phyloP scores from a whole-genome alignment of 2,797 vertebrate species.

The Phalloptychus januarius region DNA sequence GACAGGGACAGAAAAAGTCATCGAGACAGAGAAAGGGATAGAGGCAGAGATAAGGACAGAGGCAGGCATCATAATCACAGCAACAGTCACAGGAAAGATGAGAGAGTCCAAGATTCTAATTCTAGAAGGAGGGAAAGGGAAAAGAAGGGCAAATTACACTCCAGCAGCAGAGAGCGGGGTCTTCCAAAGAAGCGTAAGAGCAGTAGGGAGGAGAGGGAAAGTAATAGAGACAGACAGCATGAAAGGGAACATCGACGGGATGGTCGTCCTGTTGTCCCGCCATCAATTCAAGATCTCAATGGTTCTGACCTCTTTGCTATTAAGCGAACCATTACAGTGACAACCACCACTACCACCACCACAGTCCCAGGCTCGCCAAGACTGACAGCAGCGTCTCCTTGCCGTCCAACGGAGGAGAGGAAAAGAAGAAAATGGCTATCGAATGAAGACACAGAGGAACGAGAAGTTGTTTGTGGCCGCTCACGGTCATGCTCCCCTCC shows the following conservation, averaged over 20 bases:
- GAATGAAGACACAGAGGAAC: conserved; percentile 58
- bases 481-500: conserved; percentile 73
- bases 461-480: conserved; percentile 57
- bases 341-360: conserved; percentile 82
- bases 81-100: conserved; percentile 74
- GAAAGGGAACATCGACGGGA: conserved; percentile 78
- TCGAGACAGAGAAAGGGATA: conserved; percentile 59
- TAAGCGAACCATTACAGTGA: conserved; percentile 94
- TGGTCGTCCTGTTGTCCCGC: conserved; percentile 87
- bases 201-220: conserved; percentile 74
- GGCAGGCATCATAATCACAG: conserved; percentile 67
- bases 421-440: conserved; percentile 79
- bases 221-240: conserved; percentile 69
- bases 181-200: conserved; percentile 75
- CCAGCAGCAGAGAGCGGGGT: conserved; percentile 68
- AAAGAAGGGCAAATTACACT: conserved; percentile 58
- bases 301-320: conserved; percentile 92
- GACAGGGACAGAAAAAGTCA: conserved; percentile 51
- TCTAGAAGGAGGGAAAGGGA: conserved; percentile 67
- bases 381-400: conserved; percentile 53
- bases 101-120: conserved; percentile 72
- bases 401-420: conserved; percentile 65
- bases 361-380: conserved; percentile 78
- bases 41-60: conserved; percentile 63
- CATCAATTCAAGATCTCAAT: conserved; percentile 93